Evolutionary conservation across 2,113 vertebrate species (phyloP).

Genomic region (Alaudala cheleensis): DNA sequence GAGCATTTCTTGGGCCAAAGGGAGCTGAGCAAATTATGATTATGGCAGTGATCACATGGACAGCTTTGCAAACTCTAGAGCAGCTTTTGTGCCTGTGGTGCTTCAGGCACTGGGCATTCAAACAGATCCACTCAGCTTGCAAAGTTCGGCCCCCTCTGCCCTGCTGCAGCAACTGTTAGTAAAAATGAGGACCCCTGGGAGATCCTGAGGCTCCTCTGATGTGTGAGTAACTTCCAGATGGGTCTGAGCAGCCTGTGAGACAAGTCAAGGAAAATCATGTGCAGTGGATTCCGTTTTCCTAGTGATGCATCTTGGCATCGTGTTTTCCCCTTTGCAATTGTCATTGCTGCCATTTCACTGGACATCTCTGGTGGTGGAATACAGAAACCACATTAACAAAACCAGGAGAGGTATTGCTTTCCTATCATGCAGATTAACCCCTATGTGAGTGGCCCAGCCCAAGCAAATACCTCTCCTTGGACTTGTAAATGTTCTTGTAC

Average conservation of each 20-base stretch:
- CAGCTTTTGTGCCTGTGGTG: slow-evolving; percentile 16
- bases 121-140: neutral
- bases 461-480: neutral
- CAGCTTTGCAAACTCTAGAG: neutral
- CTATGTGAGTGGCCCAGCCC: neutral
- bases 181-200: neutral
- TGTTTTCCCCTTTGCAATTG: neutral
- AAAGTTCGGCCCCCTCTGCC: neutral
- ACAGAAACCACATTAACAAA: neutral
- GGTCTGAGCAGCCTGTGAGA: neutral
- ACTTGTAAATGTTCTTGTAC: neutral
- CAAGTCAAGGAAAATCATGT: neutral
- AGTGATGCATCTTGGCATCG: neutral
- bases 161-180: neutral
- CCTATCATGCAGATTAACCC: neutral
- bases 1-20: slow-evolving; percentile 1
- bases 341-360: neutral
- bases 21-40: neutral
- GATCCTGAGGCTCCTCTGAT: neutral
- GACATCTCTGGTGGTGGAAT: neutral
- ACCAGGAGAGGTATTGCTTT: neutral
- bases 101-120: neutral
- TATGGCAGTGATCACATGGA: neutral
- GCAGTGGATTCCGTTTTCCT: accelerated
- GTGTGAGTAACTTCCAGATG: neutral